Evolutionary conservation across 1,140 invertebrate genomes (phyloP).

Genomic region (Drosophila suzukii): DNA sequence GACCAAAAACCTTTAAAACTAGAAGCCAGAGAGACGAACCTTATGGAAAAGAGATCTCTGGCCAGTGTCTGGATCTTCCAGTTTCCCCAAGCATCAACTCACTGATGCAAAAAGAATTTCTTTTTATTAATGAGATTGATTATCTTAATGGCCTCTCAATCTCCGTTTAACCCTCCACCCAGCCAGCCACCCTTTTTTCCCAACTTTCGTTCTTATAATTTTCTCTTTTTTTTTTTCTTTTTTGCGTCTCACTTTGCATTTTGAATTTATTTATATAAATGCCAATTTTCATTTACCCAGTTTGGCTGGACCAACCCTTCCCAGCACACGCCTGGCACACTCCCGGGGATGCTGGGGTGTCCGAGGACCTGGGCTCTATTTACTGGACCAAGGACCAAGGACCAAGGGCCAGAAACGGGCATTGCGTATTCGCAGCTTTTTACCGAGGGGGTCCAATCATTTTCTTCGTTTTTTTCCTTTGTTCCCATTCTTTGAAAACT

Average conservation of each 20-base stretch:
- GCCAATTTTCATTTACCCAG: constrained; percentile 73
- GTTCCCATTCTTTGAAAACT: constrained; percentile 19
- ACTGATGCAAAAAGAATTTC: constrained; percentile 6
- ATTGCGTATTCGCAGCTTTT: constrained; percentile 10
- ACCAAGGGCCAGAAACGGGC: neutral
- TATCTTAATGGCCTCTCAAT: constrained; percentile 54
- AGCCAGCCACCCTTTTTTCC: constrained; percentile 23
- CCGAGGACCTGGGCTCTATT: constrained; percentile 24
- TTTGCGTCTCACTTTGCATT: constrained; percentile 51
- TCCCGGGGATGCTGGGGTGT: constrained; percentile 5
- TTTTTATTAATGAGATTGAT: constrained; percentile 46
- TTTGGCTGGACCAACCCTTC: constrained; percentile 58
- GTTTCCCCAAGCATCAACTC: too few relatives aligned
- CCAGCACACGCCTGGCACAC: constrained; percentile 17
- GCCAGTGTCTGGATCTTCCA: constrained; percentile 6
- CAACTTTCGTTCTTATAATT: constrained; percentile 38
- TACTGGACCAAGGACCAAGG: constrained; percentile 33
- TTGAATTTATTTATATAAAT: constrained; percentile 77
- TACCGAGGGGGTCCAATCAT: constrained; percentile 16
- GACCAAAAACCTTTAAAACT: neutral
- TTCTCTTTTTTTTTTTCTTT: constrained; percentile 25
- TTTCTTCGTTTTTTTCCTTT: constrained; percentile 19
- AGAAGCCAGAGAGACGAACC: neutral
- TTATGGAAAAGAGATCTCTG: neutral
- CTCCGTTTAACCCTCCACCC: constrained; percentile 12